Evolutionary conservation across 2,113 vertebrate species (phyloP), one percentile per base, ranked within the genome.

Genomic region (Pseudorasbora parva): DNA sequence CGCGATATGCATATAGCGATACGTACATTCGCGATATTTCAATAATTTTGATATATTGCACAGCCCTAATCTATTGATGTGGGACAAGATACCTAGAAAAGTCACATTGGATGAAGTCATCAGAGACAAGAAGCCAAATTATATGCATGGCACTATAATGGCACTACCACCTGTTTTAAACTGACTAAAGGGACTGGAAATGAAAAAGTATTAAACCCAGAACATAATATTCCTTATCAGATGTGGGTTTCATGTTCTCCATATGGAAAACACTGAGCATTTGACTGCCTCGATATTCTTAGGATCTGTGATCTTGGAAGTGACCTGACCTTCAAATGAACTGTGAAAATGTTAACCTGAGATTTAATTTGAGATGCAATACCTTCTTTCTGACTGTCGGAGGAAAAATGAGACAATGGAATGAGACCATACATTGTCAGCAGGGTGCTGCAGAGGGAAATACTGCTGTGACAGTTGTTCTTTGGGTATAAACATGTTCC

Each of bases 41-140:
- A n/a, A n/a, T n/a, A n/a, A n/a, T n/a, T n/a, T n/a, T n/a, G n/a
- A n/a, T n/a, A n/a, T n/a, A n/a, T n/a, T n/a, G n/a, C n/a, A n/a
- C n/a, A n/a, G n/a, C 66, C 77, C 45, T 43, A 27, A 37, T 9
- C 64, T 33, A 15, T 56, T 17, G 14, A 37, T 51, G 15, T 57
- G 27, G 30, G 60, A 25, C 60, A 45, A 73, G 51, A 51, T 41
- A 69, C 19, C 33, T 8, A 69, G 10, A 45, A 49, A 47, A 87
- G 27, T 56, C 51, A 30, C 68, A 80, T 21, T 77, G 85, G 79
- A 69, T 81, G 41, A 82, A 87, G 75, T 19, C 76, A 82, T 49
- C 37, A 66, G 8, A 43, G 10, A 21, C 21, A 47, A 33, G 5
- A 8, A 45, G 17, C 4, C 37, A 41, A 8, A 30, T 43, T 19